These are phyloP conservation scores for Valencia hispanica DNA, from an alignment of 2,797 vertebrate genomes.

Conservation along the genomic window DNA sequence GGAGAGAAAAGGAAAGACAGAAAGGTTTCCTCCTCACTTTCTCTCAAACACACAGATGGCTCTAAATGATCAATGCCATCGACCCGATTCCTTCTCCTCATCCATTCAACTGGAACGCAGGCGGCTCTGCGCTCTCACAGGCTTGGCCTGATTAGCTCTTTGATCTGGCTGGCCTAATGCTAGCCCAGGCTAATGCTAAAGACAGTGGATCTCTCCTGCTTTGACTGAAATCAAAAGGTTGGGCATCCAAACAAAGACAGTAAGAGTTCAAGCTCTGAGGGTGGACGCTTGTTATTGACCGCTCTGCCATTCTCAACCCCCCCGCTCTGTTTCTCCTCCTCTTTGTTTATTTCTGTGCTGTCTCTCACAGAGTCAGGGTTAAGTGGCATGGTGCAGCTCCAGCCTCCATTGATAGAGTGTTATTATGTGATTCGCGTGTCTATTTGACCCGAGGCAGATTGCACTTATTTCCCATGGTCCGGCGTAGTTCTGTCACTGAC, in stretches of 20 bases:
- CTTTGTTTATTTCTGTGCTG: constrained; percentile 67
- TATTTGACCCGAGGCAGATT: constrained; percentile 82
- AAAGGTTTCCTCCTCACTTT: constrained; percentile 39
- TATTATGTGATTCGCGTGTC: constrained; percentile 79
- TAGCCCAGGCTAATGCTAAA: constrained; percentile 63
- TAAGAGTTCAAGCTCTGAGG: constrained; percentile 68
- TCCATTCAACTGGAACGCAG: constrained; percentile 57
- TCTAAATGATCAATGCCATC: constrained; percentile 72
- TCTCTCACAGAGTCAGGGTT: constrained; percentile 72
- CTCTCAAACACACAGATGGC: constrained; percentile 56
- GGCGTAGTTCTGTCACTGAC: constrained; percentile 68
- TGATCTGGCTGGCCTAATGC: constrained; percentile 57
- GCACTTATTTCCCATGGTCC: constrained; percentile 85
- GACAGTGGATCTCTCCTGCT: constrained; percentile 38
- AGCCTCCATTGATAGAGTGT: constrained; percentile 76
- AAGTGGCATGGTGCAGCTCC: constrained; percentile 71
- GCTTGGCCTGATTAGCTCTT: constrained; percentile 66
- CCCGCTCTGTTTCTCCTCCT: constrained; percentile 33
- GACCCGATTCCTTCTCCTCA: constrained; percentile 55
- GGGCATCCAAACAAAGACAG: constrained; percentile 60
- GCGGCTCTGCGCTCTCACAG: constrained; percentile 58
- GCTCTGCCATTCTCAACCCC: constrained; percentile 28
- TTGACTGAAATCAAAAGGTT: constrained; percentile 64
- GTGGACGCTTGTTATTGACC: constrained; percentile 66
- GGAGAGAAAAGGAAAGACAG: constrained; percentile 10